Conservation (phyloP, 2,888 invertebrate genomes). For the Orthosia incerta region DNA sequence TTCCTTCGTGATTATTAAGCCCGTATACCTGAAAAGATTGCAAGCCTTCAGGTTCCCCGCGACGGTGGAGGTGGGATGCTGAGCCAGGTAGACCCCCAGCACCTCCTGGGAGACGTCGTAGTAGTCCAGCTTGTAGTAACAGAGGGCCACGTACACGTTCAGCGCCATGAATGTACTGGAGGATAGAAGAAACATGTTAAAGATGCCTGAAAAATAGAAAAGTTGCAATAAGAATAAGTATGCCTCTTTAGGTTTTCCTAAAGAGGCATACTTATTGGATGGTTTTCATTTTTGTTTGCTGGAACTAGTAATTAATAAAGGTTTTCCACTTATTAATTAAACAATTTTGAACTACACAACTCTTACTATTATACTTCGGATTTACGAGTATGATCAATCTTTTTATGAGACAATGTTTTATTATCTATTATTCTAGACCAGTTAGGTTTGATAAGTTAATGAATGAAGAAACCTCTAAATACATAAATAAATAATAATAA, state of each 20-base stretch:
- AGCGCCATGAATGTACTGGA: slow-evolving; percentile 97
- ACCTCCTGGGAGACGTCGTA: slow-evolving; percentile 99
- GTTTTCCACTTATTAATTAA: too few species aligned
- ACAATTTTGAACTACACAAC: too few species aligned
- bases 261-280: too few species aligned
- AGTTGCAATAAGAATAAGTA: background rate
- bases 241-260: background rate
- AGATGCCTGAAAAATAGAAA: background rate
- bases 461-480: too few species aligned
- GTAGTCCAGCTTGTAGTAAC: slow-evolving; percentile 99
- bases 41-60: slow-evolving; percentile 98
- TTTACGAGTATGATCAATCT: too few species aligned
- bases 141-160: slow-evolving; percentile 99
- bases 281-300: background rate
- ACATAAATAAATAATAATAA: too few species aligned
- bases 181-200: slow-evolving; percentile 49
- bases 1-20: background rate
- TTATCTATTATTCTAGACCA: too few species aligned
- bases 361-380: too few species aligned
- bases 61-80: slow-evolving; percentile 97
- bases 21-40: slow-evolving; percentile 90
- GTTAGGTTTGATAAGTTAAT: too few species aligned
- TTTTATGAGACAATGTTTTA: too few species aligned
- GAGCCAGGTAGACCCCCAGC: slow-evolving; percentile 97
- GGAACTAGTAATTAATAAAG: background rate